Percentiles rank a stretch among this genome's conserved stretches.
These are phyloP conservation scores for Ectropis crepuscularia DNA, from an alignment of 2,888 invertebrate genomes.

Conservation along the genomic window DNA sequence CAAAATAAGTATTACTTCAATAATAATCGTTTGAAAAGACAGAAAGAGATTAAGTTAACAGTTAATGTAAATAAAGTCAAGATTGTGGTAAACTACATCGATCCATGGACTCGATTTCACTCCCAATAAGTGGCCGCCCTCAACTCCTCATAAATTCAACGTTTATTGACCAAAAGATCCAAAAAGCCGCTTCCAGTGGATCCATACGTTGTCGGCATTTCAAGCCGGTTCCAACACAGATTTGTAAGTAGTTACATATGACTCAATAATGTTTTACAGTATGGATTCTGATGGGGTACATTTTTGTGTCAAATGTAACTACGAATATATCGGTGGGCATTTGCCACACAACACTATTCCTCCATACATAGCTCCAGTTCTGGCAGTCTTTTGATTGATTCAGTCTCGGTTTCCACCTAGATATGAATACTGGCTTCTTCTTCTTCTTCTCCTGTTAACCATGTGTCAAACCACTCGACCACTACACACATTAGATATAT, in stretches of 20 bases:
- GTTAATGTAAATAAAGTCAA: background rate
- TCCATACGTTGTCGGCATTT: constrained; percentile 25
- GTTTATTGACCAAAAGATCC: constrained; percentile 9
- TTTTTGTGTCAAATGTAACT: no score
- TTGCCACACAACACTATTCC: no score
- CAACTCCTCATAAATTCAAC: constrained; percentile 13
- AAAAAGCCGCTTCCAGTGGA: constrained; percentile 40
- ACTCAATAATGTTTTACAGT: constrained; percentile 22
- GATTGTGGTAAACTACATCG: background rate
- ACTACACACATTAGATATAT: no score
- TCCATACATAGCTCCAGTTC: no score
- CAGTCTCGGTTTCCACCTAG: no score
- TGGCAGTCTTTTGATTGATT: no score
- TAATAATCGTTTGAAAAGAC: no score
- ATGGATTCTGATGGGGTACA: background rate
- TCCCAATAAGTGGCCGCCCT: constrained; percentile 5
- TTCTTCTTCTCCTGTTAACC: no score
- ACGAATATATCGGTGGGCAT: no score
- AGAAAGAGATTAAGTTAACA: background rate
- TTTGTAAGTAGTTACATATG: constrained; percentile 19
- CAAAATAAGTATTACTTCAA: no score
- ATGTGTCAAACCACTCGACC: no score
- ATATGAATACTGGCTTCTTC: no score
- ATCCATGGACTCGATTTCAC: constrained; percentile 1
- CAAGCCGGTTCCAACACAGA: constrained; percentile 24